phyloP scores from a whole-genome alignment of 2,888 invertebrate species.

The Ariolimax columbianus region DNA sequence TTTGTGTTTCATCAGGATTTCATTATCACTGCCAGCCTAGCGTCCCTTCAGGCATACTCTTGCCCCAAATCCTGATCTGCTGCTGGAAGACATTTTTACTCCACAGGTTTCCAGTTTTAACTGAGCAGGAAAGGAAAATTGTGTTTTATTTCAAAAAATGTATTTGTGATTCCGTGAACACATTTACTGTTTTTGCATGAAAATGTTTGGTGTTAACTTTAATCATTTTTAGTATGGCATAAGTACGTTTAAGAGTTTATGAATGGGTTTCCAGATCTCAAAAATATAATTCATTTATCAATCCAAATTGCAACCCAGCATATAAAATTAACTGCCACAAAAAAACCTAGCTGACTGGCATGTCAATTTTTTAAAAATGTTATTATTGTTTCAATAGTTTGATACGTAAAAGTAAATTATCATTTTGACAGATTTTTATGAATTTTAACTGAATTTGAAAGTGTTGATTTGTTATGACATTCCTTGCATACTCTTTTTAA shows the following conservation, averaged over 20 bases:
- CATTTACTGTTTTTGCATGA: not conserved
- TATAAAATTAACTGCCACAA: not conserved
- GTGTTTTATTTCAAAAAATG: not conserved
- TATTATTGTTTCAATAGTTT: too few species aligned
- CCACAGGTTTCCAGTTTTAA: not conserved
- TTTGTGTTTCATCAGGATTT: slow-evolving; percentile 2
- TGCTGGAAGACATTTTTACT: not conserved
- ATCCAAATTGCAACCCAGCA: not conserved
- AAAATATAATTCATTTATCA: not conserved
- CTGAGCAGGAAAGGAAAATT: not conserved
- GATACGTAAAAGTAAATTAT: too few species aligned
- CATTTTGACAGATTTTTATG: too few species aligned
- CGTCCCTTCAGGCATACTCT: not conserved
- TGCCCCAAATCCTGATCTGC: not conserved
- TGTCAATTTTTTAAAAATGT: not conserved
- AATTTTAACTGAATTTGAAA: too few species aligned
- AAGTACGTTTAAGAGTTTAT: too few species aligned
- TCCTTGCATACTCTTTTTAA: too few species aligned
- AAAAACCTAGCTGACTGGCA: not conserved
- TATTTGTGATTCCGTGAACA: not conserved
- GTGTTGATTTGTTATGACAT: too few species aligned
- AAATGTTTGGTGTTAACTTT: not conserved
- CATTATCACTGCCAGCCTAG: not conserved
- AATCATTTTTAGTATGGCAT: not conserved
- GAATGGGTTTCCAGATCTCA: not conserved